Evolutionary conservation across 1,140 invertebrate genomes (phyloP).

Genomic region (Drosophila pachea): DNA sequence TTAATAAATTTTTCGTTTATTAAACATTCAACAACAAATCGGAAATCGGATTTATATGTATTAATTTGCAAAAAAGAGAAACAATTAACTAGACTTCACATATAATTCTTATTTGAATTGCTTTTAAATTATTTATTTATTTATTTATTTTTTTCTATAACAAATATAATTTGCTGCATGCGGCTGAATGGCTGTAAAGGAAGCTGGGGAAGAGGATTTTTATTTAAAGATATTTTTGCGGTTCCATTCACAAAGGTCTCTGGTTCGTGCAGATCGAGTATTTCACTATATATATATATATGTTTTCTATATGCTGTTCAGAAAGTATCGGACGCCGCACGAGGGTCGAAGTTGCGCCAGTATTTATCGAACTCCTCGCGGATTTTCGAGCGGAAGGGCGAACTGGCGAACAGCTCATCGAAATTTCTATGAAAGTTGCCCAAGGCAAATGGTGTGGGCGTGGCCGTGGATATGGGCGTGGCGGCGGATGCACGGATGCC

Average conservation of each 20-base stretch:
- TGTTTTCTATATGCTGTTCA: constrained; percentile 5
- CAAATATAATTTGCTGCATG: constrained; percentile 40
- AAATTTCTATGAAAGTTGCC: constrained; percentile 51
- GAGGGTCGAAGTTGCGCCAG: constrained; percentile 72
- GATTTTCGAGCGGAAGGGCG: constrained; percentile 71
- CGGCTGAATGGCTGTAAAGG: constrained; percentile 34
- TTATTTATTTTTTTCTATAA: constrained; percentile 3
- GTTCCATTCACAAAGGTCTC: constrained; percentile 52
- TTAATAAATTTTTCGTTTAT: constrained; percentile 72
- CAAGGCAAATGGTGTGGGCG: constrained; percentile 37
- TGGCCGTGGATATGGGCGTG: constrained; percentile 11
- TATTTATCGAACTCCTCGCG: constrained; percentile 75
- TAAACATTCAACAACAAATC: constrained; percentile 73
- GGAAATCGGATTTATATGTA: constrained; percentile 39
- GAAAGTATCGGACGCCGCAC: constrained; percentile 41
- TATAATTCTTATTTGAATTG: constrained; percentile 32
- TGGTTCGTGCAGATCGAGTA: constrained; percentile 7
- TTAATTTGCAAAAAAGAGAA: constrained; percentile 44
- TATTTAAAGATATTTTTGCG: constrained; percentile 51
- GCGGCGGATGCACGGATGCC: constrained; percentile 16
- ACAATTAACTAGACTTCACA: constrained; percentile 63
- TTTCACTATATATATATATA: constrained; percentile 1
- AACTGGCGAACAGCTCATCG: constrained; percentile 66
- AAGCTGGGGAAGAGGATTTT: constrained; percentile 1
- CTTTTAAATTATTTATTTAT: constrained; percentile 11